These are phyloP conservation scores for Vesta saturnalis DNA, from an alignment of 2,888 invertebrate genomes.

Conservation along the genomic window DNA sequence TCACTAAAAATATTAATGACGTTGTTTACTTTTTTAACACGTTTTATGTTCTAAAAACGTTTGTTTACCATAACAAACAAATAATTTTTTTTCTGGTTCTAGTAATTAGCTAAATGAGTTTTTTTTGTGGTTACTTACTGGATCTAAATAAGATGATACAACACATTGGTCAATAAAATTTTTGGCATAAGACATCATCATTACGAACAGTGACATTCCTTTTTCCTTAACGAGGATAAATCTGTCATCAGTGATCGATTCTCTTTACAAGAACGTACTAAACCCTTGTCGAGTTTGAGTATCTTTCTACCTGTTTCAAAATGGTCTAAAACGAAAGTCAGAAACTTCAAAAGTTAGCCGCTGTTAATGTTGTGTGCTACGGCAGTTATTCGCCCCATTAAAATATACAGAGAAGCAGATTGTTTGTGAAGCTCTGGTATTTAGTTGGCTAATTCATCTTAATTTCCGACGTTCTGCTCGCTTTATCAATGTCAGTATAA, in stretches of 20 bases:
- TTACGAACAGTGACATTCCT: not conserved
- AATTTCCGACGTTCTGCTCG: slow-evolving; percentile 56
- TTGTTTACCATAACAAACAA: slow-evolving; percentile 6
- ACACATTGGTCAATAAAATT: too few species aligned
- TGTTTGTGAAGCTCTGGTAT: slow-evolving; percentile 44
- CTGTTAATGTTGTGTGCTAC: slow-evolving; percentile 28
- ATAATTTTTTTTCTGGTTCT: not conserved
- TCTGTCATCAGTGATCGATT: slow-evolving; percentile 18
- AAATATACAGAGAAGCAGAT: slow-evolving; percentile 37
- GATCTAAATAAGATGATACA: not conserved
- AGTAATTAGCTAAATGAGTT: not conserved
- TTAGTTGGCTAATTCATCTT: slow-evolving; percentile 54
- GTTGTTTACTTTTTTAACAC: not conserved
- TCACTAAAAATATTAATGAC: slow-evolving; percentile 27
- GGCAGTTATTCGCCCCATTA: slow-evolving; percentile 35
- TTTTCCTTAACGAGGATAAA: slow-evolving; percentile 12
- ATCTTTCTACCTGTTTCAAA: slow-evolving; percentile 21
- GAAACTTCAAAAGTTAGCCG: slow-evolving; percentile 28
- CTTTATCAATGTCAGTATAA: slow-evolving; percentile 56
- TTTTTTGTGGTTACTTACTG: too few species aligned
- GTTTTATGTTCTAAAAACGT: slow-evolving; percentile 4
- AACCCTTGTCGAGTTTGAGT: too few species aligned
- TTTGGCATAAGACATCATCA: not conserved
- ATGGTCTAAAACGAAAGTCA: slow-evolving; percentile 22
- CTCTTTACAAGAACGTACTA: too few species aligned